Conservation (phyloP, 2,797 vertebrate genomes). For the Chelonia mydas region DNA sequence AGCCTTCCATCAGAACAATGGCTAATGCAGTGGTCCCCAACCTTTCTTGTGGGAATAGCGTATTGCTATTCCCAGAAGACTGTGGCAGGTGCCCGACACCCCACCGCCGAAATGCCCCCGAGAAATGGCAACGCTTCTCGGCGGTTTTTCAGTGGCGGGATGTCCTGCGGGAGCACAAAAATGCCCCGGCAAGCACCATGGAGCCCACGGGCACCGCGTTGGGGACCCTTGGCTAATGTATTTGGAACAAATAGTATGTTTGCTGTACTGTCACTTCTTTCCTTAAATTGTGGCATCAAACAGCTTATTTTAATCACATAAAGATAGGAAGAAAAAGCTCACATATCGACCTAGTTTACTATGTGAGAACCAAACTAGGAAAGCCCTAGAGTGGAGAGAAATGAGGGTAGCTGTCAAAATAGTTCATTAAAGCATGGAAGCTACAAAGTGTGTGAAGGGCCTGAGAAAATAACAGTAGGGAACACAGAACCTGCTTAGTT, state of each 20-base stretch:
- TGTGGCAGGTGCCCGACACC: too few species aligned
- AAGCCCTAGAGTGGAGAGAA: background rate
- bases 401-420: background rate
- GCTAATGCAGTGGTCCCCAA: background rate
- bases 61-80: too few species aligned
- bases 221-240: background rate
- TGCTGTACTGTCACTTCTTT: slow-evolving; percentile 6
- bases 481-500: background rate
- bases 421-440: background rate
- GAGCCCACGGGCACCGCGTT: too few species aligned
- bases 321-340: slow-evolving; percentile 43
- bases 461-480: background rate
- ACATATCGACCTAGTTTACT: slow-evolving; percentile 35
- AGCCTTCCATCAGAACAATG: background rate
- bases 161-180: too few species aligned
- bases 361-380: slow-evolving; percentile 32
- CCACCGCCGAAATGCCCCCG: too few species aligned
- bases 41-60: too few species aligned
- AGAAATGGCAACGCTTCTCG: too few species aligned
- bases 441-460: background rate
- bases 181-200: too few species aligned
- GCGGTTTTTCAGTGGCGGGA: too few species aligned
- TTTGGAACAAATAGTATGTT: slow-evolving; percentile 16
- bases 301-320: slow-evolving; percentile 40
- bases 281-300: background rate